Percentiles rank a stretch among this genome's conserved stretches.
Conservation (phyloP, 1,140 invertebrate genomes). For the Bombus superbus region DNA sequence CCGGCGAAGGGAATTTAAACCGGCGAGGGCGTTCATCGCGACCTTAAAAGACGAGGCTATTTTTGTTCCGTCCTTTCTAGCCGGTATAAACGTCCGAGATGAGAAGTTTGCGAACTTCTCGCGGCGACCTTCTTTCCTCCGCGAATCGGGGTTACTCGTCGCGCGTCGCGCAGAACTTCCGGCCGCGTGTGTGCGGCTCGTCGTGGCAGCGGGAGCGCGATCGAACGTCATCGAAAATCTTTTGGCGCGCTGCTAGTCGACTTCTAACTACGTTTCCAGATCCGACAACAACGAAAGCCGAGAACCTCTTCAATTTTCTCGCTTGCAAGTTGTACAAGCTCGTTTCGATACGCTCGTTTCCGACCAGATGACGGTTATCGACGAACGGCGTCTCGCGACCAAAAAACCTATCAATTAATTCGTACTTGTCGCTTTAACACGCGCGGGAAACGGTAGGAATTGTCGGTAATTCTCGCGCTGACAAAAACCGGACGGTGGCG, state of each 20-base stretch:
- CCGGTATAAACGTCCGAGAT: constrained; percentile 47
- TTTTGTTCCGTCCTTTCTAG: constrained; percentile 49
- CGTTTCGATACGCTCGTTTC: too few species aligned
- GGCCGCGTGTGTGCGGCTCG: background rate
- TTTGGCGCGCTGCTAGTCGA: background rate
- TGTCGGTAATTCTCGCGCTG: background rate
- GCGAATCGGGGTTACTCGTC: constrained; percentile 29
- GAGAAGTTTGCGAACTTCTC: constrained; percentile 52
- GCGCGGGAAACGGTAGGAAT: too few species aligned
- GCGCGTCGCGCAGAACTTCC: background rate
- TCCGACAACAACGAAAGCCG: background rate
- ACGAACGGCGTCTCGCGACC: too few species aligned
- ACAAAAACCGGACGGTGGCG: background rate
- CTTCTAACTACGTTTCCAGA: too few species aligned
- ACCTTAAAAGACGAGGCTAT: constrained; percentile 64
- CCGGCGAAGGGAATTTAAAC: constrained; percentile 41
- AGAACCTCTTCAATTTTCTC: background rate
- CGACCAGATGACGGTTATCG: too few species aligned
- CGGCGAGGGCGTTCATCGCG: constrained; percentile 48
- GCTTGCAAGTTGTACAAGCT: background rate
- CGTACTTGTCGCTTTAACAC: too few species aligned
- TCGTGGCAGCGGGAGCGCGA: background rate
- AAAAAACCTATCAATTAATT: background rate
- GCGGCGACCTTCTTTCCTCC: constrained; percentile 23
- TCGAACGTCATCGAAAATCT: constrained; percentile 23